Percentiles rank a stretch among this genome's conserved stretches.
Conservation (phyloP, 2,888 invertebrate species). For the Parasteatoda lunata region DNA sequence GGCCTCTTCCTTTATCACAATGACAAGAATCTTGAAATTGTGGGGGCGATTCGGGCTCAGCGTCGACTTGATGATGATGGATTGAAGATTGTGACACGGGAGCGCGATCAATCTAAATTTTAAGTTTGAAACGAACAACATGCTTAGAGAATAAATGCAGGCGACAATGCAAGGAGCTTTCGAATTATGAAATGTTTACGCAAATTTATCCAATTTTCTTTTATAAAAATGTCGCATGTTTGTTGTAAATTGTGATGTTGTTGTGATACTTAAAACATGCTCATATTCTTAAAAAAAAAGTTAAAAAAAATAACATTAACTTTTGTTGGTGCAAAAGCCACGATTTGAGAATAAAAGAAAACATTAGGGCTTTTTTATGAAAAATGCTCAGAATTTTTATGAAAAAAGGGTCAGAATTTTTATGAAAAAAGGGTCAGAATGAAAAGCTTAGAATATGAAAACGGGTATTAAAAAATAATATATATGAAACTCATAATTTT, state of each 20-base stretch:
- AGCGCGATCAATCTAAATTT: slow-evolving; percentile 15
- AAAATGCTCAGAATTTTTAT: too few species aligned
- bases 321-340: too few species aligned
- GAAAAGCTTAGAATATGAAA: too few species aligned
- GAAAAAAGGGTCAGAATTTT: too few species aligned
- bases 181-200: slow-evolving; percentile 12
- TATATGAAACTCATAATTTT: too few species aligned
- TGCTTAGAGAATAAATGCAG: slow-evolving; percentile 10
- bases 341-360: too few species aligned
- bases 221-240: background rate
- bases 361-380: too few species aligned
- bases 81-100: slow-evolving; percentile 29
- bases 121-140: slow-evolving; percentile 19
- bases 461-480: too few species aligned
- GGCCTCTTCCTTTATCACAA: slow-evolving; percentile 10
- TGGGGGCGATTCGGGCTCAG: slow-evolving; percentile 29
- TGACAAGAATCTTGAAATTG: slow-evolving; percentile 7
- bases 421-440: too few species aligned
- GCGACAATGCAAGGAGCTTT: slow-evolving; percentile 9
- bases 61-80: slow-evolving; percentile 44
- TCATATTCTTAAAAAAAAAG: too few species aligned
- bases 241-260: background rate
- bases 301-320: too few species aligned
- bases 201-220: background rate
- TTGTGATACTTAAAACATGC: background rate